These are phyloP conservation scores for Dryoscopus gambensis DNA, from an alignment of 2,113 vertebrate genomes.

Conservation along the genomic window DNA sequence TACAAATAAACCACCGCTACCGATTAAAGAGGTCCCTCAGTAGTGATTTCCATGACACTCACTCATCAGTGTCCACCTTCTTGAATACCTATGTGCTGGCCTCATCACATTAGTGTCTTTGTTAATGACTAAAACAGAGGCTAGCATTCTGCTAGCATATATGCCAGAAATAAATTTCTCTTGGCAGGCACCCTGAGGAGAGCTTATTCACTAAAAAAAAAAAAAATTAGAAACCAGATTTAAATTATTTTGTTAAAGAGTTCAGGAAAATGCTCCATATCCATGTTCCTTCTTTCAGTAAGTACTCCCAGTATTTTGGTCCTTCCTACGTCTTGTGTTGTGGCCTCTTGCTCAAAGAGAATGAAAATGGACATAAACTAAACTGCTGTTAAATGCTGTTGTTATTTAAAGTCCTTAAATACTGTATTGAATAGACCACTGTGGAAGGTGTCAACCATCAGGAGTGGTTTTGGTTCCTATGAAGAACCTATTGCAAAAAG, in stretches of 20 bases:
- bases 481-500: background rate
- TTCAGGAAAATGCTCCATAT: background rate
- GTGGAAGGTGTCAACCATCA: background rate
- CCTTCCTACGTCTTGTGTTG: fast-evolving
- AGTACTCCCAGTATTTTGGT: background rate
- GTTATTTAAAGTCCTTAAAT: background rate
- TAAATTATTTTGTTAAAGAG: background rate
- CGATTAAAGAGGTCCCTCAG: background rate
- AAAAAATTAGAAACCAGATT: background rate
- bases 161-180: background rate
- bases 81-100: background rate
- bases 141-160: background rate
- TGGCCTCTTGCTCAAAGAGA: background rate
- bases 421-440: background rate
- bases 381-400: background rate
- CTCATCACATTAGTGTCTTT: background rate
- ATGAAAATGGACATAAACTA: background rate
- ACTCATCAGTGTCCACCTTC: background rate
- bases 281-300: background rate
- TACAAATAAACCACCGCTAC: background rate
- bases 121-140: background rate
- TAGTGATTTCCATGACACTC: background rate
- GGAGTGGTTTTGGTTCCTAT: background rate
- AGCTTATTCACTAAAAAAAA: background rate
- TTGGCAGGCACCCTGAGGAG: background rate